Evolutionary conservation across 2,797 vertebrate species (phyloP).

Genomic region (Erithacus rubecula): DNA sequence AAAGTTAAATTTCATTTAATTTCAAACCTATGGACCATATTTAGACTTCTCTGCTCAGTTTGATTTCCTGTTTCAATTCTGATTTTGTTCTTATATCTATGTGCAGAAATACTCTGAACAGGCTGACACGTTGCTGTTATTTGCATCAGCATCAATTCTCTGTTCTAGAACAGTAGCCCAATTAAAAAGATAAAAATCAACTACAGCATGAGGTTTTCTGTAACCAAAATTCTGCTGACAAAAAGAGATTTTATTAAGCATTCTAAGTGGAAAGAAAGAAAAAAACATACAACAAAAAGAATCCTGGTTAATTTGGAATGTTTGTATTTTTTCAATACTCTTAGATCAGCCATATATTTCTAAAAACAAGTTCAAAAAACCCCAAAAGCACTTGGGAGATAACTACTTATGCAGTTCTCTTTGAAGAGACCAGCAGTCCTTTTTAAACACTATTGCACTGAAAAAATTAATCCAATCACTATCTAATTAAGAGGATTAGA

Average conservation of each 20-base stretch:
- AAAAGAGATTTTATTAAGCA: background rate
- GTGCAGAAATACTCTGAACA: background rate
- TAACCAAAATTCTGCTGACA: background rate
- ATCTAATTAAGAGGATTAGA: constrained; percentile 58
- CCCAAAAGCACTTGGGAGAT: background rate
- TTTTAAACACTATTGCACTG: background rate
- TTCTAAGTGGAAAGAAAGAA: background rate
- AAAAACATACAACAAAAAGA: background rate
- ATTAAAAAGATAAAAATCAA: background rate
- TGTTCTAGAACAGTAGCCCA: background rate
- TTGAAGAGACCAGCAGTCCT: constrained; percentile 5
- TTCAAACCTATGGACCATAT: background rate
- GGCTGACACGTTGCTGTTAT: background rate
- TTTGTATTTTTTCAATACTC: background rate
- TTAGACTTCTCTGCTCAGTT: background rate
- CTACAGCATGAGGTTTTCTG: background rate
- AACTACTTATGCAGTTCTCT: background rate
- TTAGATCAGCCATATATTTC: background rate
- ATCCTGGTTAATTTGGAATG: background rate
- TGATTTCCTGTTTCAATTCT: background rate
- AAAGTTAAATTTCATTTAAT: background rate
- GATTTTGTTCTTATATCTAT: background rate
- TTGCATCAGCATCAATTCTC: background rate
- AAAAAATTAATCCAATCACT: constrained; percentile 49
- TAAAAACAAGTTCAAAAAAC: background rate